Base-by-base conservation (phyloP, 2,888 invertebrate species). In the Hirtodrosophila confusa region DNA sequence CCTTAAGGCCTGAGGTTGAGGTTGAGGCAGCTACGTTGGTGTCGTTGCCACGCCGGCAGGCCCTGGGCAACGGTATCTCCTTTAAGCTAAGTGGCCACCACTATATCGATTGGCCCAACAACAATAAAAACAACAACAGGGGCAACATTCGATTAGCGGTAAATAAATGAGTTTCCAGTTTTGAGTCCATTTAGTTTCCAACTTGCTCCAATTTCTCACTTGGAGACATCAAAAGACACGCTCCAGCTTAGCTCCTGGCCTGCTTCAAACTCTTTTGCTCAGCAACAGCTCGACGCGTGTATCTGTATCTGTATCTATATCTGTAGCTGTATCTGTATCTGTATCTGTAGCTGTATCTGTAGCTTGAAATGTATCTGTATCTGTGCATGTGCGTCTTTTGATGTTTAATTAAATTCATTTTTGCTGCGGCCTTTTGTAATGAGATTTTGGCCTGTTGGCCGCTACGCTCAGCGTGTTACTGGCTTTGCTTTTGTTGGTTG, bases 371-470 rank as follows among this genome's bases (percentile, higher is more conserved):
- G 11, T 37, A 33, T 41, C 54, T 54, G 17, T 67, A 62, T 61
- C 36, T 47, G 45, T 53, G 53, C 48, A 43, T 54, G 43, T 57
- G 58, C 63, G 58, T 69, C 86, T 80, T 80, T 88, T 86, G 69
- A 78, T 77, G 87, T 89, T 77, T 80, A 86, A 89, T 89, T 89
- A 76, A 84, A 89, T 82, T 78, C 86, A 86, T 74, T 87, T 86
- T 71, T 63, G 69, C 63, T 80, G 65, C 55, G 86, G 83, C 80
- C 87, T 88, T 88, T 83, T 80, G 88, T 83, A 88, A 88, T 88
- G 78, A 77, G 78, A 66, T 88, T 86, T 88, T 69, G 73, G 60
- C 67, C 56, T 60, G 64, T 61, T 60, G 56, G 64, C 39, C 35
- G 62, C 50, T 35, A 31, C 45, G 57, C 72, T 73, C 66, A 66